Percentiles rank a stretch among this genome's conserved stretches.
phyloP scores from a whole-genome alignment of 2,113 vertebrate species.

The Bufo bufo region DNA sequence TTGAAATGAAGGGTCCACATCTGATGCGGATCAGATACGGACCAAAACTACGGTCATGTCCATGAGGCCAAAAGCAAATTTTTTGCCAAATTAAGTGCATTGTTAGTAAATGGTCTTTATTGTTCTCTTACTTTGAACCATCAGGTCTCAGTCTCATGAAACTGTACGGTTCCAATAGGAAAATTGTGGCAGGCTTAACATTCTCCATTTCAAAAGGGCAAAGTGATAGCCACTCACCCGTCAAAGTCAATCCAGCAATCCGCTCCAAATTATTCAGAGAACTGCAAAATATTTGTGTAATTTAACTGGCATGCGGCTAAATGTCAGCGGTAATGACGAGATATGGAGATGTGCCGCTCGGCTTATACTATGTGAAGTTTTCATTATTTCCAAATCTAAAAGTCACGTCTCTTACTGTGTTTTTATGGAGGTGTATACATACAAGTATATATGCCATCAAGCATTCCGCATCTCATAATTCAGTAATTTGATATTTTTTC shows the following conservation, averaged over 20 bases:
- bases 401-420: neutral
- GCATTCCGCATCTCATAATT: neutral
- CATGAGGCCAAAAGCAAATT: no score
- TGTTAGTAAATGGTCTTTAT: neutral
- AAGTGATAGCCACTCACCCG: neutral
- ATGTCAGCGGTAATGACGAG: conserved; percentile 17
- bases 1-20: no score
- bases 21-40: no score
- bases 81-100: no score
- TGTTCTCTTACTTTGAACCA: neutral
- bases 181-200: neutral
- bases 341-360: neutral
- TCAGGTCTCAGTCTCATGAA: neutral
- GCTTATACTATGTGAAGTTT: neutral
- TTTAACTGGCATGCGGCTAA: conserved; percentile 9
- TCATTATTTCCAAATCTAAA: neutral
- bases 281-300: conserved; percentile 9
- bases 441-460: neutral
- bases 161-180: neutral
- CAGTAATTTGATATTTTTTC: neutral
- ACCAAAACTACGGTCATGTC: no score
- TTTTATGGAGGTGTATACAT: neutral
- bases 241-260: neutral
- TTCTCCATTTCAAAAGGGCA: conserved; percentile 4
- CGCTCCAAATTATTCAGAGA: neutral